Evolutionary conservation across 1,140 invertebrate species (phyloP).

Genomic region (Sarcophaga bullata): DNA sequence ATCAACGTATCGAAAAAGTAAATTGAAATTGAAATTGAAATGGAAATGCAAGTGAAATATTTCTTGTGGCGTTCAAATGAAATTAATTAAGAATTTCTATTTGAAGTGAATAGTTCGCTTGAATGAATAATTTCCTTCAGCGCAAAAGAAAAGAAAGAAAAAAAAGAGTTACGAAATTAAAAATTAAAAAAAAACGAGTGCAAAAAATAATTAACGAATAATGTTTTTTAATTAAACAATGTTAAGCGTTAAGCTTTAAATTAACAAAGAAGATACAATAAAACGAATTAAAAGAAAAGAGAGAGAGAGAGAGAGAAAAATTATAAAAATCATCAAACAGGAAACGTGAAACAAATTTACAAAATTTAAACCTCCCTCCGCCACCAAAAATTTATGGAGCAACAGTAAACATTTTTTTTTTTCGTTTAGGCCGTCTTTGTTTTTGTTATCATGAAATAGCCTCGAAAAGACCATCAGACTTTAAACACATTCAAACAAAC

Average conservation of each 20-base stretch:
- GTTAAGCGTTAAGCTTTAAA: slow-evolving; percentile 3
- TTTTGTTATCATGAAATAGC: background rate
- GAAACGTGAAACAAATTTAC: slow-evolving; percentile 12
- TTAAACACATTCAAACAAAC: background rate
- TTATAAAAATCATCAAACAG: no score
- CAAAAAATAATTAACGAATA: background rate
- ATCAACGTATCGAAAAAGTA: background rate
- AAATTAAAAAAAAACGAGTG: background rate
- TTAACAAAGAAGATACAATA: background rate
- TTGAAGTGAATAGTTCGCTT: slow-evolving; percentile 29
- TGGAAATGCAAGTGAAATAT: slow-evolving; percentile 35
- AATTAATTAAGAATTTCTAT: slow-evolving; percentile 41
- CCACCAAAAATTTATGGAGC: background rate
- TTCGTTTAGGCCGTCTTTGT: background rate
- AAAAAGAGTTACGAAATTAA: background rate
- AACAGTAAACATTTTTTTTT: background rate
- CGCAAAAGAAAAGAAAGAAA: background rate
- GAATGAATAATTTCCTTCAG: slow-evolving; percentile 8
- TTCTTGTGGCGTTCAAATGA: slow-evolving; percentile 37
- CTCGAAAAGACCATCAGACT: background rate
- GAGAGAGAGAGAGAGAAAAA: background rate
- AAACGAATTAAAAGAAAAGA: background rate
- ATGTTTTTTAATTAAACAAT: slow-evolving; percentile 29
- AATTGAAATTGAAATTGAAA: slow-evolving; percentile 8
- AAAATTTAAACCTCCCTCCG: background rate